Evolutionary conservation across 2,113 vertebrate species (phyloP).

Genomic region (Podarcis muralis): DNA sequence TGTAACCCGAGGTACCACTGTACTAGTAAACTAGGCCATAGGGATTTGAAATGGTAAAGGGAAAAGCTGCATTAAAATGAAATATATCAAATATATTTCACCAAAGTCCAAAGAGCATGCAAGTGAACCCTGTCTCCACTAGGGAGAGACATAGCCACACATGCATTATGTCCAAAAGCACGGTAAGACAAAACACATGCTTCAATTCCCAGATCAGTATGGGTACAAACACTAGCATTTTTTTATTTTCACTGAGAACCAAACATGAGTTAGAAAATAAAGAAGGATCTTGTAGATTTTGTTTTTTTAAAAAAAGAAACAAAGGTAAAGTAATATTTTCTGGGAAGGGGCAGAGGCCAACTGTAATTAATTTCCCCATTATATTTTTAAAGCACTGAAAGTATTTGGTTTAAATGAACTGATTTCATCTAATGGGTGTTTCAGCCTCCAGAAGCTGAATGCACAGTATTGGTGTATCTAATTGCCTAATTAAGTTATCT

Average conservation of each 20-base stretch:
- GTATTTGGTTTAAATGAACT: not conserved
- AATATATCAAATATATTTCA: too few relatives aligned
- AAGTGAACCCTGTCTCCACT: not conserved
- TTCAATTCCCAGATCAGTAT: not conserved
- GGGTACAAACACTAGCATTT: not conserved
- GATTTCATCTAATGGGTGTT: not conserved
- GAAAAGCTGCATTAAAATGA: too few relatives aligned
- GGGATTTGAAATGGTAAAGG: too few relatives aligned
- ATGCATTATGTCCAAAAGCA: too few relatives aligned
- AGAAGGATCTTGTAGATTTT: not conserved
- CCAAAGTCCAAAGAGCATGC: not conserved
- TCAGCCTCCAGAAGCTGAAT: conserved; percentile 11
- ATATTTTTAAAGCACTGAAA: not conserved
- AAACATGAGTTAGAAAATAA: not conserved
- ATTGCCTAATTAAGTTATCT: conserved; percentile 23
- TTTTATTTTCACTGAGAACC: not conserved
- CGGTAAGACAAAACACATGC: not conserved
- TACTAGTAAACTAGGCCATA: not conserved
- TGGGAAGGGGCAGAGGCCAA: not conserved
- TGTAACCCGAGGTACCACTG: too few relatives aligned
- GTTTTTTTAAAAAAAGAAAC: not conserved
- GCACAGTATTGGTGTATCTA: not conserved
- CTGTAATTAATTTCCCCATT: conserved; percentile 4
- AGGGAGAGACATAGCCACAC: not conserved
- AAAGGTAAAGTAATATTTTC: not conserved